These are phyloP conservation scores for Eupsilia transversa DNA, from an alignment of 2,888 invertebrate species.

Conservation along the genomic window DNA sequence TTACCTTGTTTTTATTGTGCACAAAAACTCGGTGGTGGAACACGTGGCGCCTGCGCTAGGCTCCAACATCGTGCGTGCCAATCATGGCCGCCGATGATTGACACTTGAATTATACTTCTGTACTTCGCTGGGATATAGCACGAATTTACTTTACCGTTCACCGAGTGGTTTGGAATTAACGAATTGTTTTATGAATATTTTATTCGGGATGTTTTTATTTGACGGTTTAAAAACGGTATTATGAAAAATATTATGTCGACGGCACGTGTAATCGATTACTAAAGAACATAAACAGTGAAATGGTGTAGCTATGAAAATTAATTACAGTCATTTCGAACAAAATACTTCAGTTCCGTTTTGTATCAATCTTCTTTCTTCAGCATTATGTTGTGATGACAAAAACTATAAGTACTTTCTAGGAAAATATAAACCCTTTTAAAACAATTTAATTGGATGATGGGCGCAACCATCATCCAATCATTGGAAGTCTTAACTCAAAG, in stretches of 20 bases:
- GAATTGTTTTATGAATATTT: constrained; percentile 29
- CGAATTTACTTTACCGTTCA: constrained; percentile 33
- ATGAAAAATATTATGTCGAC: constrained; percentile 22
- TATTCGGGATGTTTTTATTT: neutral
- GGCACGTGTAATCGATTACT: constrained; percentile 44
- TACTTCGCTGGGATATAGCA: constrained; percentile 25
- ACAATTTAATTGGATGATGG: neutral
- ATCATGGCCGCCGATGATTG: constrained; percentile 56
- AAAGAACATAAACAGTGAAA: constrained; percentile 27
- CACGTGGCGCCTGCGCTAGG: constrained; percentile 37
- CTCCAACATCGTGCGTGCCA: constrained; percentile 51
- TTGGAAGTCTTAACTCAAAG: no score
- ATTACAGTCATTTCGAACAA: constrained; percentile 27
- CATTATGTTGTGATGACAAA: constrained; percentile 1
- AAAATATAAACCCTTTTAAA: neutral
- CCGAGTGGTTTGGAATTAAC: constrained; percentile 10
- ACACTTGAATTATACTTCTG: constrained; percentile 55
- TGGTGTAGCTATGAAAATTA: constrained; percentile 21
- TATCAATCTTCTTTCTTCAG: constrained; percentile 13
- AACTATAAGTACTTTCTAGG: neutral
- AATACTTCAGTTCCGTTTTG: constrained; percentile 33
- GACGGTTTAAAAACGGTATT: neutral
- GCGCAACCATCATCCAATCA: no score
- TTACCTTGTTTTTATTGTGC: constrained; percentile 59
- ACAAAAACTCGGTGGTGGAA: constrained; percentile 38